Base-by-base conservation (phyloP, 2,113 vertebrate species). In the Rhinoderma darwinii region DNA sequence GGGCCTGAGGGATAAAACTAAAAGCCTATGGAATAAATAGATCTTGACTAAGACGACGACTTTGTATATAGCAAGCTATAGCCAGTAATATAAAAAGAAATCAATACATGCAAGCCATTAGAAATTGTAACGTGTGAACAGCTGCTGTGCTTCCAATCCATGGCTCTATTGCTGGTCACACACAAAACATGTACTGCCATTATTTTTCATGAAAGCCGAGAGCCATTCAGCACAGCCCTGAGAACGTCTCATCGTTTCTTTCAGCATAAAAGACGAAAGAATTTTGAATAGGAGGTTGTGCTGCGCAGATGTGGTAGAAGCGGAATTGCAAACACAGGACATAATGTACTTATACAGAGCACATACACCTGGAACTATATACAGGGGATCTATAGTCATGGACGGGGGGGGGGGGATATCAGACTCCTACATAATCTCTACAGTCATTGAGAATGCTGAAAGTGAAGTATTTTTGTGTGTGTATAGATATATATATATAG, bases 241-340 rank as follows among this genome's bases (percentile, higher is more conserved):
- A 82, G 80, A 30, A 47, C 22, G 44, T 32, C 61, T 32, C 25
- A 20, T 35, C 17, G 10, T 70, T 25, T n/a, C 10, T 44, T 82
- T 17, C 59, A 82, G 39, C n/a, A 44, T 44, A 39, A 68, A 66
- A 66, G n/a, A 35, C 32, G 15, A 15, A 43, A 61, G 41, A 22
- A 17, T 25, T 82, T 82, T 82, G 80, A 39, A 44, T 68, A 82
- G 37, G 68, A 44, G 39, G 41, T 50, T 82, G 59, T 82, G 80
- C 51, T 66, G 79, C 43, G 56, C 10, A 81, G 44, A 44, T 14
- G 1, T 68, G 70, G 41, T 44, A 70, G 43, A 50, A 32, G n/a
- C 27, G 5, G 44, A 61, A 81, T 37, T 30, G 59, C 20, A 61
- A 39, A 59, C n/a, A 73, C 14, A 75, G 32, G 17, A 70, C 10